Evolutionary conservation across 2,797 vertebrate species (phyloP).

Genomic region (Sebastes variabilis): DNA sequence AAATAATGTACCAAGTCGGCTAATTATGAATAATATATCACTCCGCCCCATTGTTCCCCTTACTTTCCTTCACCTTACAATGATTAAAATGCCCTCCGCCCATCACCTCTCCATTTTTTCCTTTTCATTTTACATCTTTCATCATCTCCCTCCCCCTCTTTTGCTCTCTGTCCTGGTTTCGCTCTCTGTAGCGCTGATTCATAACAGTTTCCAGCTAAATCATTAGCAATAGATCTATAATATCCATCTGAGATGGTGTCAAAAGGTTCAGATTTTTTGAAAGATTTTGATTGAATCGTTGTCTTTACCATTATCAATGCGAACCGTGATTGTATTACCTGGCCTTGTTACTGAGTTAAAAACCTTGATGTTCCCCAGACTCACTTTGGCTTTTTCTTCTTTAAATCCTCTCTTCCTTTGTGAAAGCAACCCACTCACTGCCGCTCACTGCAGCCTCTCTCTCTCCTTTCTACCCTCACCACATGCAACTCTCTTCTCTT

Average conservation of each 20-base stretch:
- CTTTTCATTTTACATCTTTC: conserved; percentile 24
- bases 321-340: neutral
- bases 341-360: conserved; percentile 21
- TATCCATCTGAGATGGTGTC: neutral
- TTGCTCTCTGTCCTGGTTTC: conserved; percentile 21
- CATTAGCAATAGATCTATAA: neutral
- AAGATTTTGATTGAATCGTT: conserved; percentile 8
- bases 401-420: conserved; percentile 46
- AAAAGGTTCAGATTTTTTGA: neutral
- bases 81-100: conserved; percentile 31
- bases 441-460: conserved; percentile 14
- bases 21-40: conserved; percentile 62
- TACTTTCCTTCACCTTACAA: conserved; percentile 21
- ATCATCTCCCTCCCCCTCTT: neutral
- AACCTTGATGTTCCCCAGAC: neutral
- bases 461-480: conserved; percentile 3
- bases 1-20: conserved; percentile 50
- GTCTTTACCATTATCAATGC: neutral
- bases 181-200: conserved; percentile 8
- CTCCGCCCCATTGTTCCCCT: neutral
- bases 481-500: conserved; percentile 5
- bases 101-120: conserved; percentile 6
- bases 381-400: conserved; percentile 15
- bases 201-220: neutral
- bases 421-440: conserved; percentile 40